Evolutionary conservation across 2,113 vertebrate species (phyloP), one percentile per base, ranked within the genome.

Genomic region (Campylorhamphus procurvoides): DNA sequence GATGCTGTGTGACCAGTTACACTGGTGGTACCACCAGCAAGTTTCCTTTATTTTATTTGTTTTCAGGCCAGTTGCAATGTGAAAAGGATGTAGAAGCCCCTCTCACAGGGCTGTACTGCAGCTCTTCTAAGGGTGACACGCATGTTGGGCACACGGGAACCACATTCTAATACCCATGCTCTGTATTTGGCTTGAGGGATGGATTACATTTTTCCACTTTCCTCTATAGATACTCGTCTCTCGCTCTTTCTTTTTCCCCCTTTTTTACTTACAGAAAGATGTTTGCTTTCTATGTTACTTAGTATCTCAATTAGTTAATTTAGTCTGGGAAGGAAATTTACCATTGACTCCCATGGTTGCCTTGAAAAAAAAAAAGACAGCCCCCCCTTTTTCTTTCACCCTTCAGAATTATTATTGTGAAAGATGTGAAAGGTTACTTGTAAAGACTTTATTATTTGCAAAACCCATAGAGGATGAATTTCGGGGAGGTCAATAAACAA

Each of bases 121-220:
- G 29, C 53, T 72, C 67, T 56, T 84, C 17, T 3, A 1, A 82
- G 58, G 18, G n/a, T 79, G 37, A 46, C 53, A 18, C 0, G 3
- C 33, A 8, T 22, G 9, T n/a, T 53, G 28, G 39, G 39, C 42
- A 81, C 11, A 17, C 6, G 40, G 39, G 35, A 80, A 31, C 11
- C 18, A 23, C 1, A 2, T 47, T 39, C 23, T 33, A 60, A 86
- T 0, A 2, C 18, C 46, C 0, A 0, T 5, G 10, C 19, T 11
- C 20, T 55, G 47, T n/a, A 39, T 79, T 58, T 79, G 25, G 9
- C 3, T 44, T 71, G 74, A 78, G 12, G 19, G 18, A 47, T 6
- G 11, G 18, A 37, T 37, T 79, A 24, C n/a, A 35, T 69, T 66
- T 73, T 50, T 23, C 7, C 1, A 1, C 31, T 49, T 79, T 53